Conservation (phyloP, 2,888 invertebrate genomes). For the Buathra laborator region DNA sequence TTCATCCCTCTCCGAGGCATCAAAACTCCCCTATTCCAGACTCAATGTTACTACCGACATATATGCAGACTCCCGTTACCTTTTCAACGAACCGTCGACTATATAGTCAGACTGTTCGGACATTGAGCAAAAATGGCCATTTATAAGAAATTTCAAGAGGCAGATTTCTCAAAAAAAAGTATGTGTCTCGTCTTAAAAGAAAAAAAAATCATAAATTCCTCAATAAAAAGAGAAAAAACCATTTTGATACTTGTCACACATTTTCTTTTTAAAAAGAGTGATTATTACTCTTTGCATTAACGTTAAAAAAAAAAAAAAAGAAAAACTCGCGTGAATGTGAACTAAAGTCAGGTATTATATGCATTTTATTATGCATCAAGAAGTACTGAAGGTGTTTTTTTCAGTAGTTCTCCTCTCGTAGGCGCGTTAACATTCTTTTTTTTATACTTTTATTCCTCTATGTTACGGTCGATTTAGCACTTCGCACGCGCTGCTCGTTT, state of each 20-base stretch:
- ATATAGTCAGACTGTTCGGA: not conserved
- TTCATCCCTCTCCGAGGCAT: constrained; percentile 47
- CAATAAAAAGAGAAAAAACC: not conserved
- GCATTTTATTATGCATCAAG: not conserved
- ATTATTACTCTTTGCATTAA: not conserved
- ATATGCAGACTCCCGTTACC: constrained; percentile 23
- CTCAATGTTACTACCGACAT: constrained; percentile 24
- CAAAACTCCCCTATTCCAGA: constrained; percentile 58
- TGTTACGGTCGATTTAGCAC: constrained; percentile 7
- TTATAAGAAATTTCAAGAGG: not conserved
- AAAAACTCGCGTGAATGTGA: not conserved
- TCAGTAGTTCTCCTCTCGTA: not conserved
- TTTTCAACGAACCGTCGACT: constrained; percentile 1
- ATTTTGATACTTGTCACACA: not conserved
- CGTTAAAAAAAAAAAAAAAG: not conserved
- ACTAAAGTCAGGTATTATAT: not conserved
- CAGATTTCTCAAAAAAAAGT: too few relatives aligned
- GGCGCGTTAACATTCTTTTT: not conserved
- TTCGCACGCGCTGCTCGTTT: constrained; percentile 6
- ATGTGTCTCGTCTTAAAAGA: not conserved
- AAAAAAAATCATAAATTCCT: not conserved
- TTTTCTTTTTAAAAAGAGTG: not conserved
- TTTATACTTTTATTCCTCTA: not conserved
- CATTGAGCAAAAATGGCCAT: not conserved
- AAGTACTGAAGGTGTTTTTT: not conserved